Evolutionary conservation across 2,797 vertebrate genomes (phyloP).

Genomic region (Pangasius krempfi): DNA sequence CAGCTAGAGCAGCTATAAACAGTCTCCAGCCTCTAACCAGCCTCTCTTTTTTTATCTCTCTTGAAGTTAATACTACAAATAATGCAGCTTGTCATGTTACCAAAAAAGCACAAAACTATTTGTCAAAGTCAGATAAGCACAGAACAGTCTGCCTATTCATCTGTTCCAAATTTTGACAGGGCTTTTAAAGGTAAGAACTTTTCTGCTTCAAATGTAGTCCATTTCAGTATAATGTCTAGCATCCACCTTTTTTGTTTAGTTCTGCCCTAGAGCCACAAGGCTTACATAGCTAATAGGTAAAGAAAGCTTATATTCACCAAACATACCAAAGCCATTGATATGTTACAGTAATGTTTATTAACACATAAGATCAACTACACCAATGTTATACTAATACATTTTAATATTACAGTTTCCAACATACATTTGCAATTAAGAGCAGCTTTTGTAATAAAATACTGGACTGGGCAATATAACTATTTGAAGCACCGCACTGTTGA

Average conservation of each 20-base stretch:
- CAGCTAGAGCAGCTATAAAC: neutral
- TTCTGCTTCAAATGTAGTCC: neutral
- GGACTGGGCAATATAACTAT: neutral
- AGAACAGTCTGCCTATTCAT: neutral
- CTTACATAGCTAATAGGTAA: neutral
- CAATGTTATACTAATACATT: neutral
- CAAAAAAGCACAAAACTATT: neutral
- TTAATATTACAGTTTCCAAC: neutral
- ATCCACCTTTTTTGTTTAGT: neutral
- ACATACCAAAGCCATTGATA: neutral
- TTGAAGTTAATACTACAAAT: neutral
- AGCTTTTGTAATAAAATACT: neutral
- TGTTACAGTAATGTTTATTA: neutral
- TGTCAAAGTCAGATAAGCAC: slow-evolving; percentile 6
- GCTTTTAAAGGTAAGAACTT: neutral
- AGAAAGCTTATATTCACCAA: neutral
- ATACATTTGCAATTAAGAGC: neutral
- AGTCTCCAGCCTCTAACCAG: neutral
- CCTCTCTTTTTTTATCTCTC: neutral
- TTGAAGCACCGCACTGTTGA: neutral
- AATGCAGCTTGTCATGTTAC: neutral
- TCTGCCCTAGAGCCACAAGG: neutral
- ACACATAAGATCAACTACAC: neutral
- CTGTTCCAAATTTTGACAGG: neutral
- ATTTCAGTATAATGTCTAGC: neutral